Evolutionary conservation across 2,113 vertebrate genomes (phyloP).

Genomic region (Upupa epops): DNA sequence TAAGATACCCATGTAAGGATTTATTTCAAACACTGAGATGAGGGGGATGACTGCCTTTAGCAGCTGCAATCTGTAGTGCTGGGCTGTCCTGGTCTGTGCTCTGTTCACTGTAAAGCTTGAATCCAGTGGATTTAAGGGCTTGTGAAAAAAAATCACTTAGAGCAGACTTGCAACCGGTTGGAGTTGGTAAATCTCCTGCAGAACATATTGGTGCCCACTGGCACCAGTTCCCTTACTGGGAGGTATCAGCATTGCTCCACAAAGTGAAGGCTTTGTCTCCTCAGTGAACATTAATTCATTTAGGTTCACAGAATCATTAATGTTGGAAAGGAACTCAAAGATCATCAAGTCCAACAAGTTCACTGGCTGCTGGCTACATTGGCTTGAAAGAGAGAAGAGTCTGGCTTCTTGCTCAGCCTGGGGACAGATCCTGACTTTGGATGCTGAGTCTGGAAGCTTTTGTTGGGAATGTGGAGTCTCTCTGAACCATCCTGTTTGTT

Average conservation of each 20-base stretch:
- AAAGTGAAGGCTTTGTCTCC: background rate
- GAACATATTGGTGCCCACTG: background rate
- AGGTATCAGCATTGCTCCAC: background rate
- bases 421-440: background rate
- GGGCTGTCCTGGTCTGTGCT: background rate
- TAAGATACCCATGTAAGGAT: slow-evolving; percentile 64
- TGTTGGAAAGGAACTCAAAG: no score
- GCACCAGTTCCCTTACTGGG: background rate
- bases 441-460: background rate
- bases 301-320: background rate
- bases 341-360: no score
- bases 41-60: slow-evolving; percentile 36
- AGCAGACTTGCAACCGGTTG: background rate
- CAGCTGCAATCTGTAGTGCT: slow-evolving; percentile 7
- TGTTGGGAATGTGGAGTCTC: background rate
- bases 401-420: background rate
- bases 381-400: background rate
- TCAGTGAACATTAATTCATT: background rate
- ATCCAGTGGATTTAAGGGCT: background rate
- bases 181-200: background rate
- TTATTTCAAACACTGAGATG: slow-evolving; percentile 58
- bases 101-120: slow-evolving; percentile 43
- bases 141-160: background rate
- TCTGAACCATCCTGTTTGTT: background rate
- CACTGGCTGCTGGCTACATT: rapidly evolving